Base-by-base conservation (phyloP, 2,888 invertebrate genomes). In the Phaonia tiefii region DNA sequence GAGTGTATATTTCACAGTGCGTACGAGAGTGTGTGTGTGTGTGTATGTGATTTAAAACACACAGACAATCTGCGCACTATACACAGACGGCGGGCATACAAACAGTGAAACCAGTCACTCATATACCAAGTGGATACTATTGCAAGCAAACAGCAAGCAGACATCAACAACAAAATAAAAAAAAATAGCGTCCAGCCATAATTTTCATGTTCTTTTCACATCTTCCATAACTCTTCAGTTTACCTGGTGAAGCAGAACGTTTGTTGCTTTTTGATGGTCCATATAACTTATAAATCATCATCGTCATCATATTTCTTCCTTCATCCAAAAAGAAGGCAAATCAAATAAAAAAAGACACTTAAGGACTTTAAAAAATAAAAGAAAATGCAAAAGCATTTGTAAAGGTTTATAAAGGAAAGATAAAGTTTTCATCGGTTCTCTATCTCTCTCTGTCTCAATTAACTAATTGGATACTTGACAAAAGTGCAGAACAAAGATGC, bases 381-480 rank as follows among this genome's bases (percentile, higher is more conserved):
- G n/a, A 63, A 63, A 42, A 63, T 63, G 39, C 39, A 39, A 63
- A 63, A 37, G 22, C 15, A 22, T 63, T 63, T 22, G 22, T 63
- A 42, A 63, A 42, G 54, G 25, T 22, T 7, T 11, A 1, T 25
- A 11, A 20, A 63, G 22, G 22, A 54, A n/a, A 60, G 20, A 31
- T 60, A 39, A 60, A 60, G 31, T 58, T 17, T 15, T 58, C n/a
- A n/a, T n/a, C n/a, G n/a, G n/a, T n/a, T n/a, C n/a, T n/a, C 15
- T 22, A 13, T 63, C n/a, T n/a, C n/a, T 63, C n/a, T 56, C 26
- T 25, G 26, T n/a, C 42, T 63, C 63, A 63, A 63, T 63, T 63
- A 63, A 63, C 63, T 63, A 63, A 63, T 63, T 63, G 63, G 63
- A 63, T 63, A 63, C 63, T 63, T 63, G 13, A 44, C 17, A 51